Evolutionary conservation across 2,797 vertebrate species (phyloP).

Genomic region (Oceanodroma leucorhoa): DNA sequence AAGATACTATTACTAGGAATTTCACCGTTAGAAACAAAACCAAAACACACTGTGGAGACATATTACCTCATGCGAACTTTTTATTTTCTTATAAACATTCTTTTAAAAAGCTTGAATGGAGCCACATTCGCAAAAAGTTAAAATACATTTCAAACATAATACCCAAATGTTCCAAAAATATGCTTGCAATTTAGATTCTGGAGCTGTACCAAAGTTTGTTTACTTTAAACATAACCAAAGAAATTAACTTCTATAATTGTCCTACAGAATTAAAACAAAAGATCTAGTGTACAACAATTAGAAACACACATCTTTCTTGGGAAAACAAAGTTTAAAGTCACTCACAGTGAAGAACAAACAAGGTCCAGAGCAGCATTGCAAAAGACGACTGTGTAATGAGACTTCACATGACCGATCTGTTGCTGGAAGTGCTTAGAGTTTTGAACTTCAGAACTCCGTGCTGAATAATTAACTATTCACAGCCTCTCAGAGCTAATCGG

Average conservation of each 20-base stretch:
- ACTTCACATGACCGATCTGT: constrained; percentile 46
- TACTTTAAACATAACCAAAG: neutral
- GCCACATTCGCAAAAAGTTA: neutral
- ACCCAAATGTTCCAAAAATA: neutral
- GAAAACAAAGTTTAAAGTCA: constrained; percentile 38
- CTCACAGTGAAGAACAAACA: constrained; percentile 41
- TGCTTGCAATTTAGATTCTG: neutral
- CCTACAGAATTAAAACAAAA: neutral
- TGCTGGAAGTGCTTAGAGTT: constrained; percentile 50
- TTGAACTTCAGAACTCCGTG: constrained; percentile 48
- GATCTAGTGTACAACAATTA: neutral
- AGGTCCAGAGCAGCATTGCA: constrained; percentile 24
- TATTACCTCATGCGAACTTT: neutral
- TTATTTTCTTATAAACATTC: neutral
- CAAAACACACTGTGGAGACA: neutral
- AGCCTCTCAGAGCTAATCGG: neutral
- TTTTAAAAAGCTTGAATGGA: neutral
- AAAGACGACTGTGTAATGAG: neutral
- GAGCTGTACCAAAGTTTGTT: neutral
- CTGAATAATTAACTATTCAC: constrained; percentile 60
- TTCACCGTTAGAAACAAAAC: neutral
- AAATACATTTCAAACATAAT: neutral
- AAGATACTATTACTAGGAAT: neutral
- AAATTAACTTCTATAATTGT: neutral
- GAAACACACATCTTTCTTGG: neutral